A percentile compares a stretch with the other conserved stretches of the same genome.
Evolutionary conservation across 1,140 invertebrate genomes (phyloP).

Genomic region (Nylanderia fulva): DNA sequence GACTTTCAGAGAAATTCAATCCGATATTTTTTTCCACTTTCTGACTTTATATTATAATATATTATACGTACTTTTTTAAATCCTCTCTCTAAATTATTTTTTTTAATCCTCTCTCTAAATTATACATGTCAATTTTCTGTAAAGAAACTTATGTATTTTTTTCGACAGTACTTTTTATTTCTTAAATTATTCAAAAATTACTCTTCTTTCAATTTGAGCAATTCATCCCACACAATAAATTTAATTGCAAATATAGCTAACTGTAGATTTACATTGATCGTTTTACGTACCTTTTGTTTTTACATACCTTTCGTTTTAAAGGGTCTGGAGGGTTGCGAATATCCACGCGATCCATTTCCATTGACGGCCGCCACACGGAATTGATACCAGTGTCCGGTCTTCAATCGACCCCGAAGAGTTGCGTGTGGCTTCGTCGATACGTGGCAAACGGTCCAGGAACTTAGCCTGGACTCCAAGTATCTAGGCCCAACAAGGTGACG

Average conservation of each 20-base stretch:
- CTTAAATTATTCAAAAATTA: neutral
- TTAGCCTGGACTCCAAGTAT: conserved; percentile 85
- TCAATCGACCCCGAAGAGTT: conserved; percentile 87
- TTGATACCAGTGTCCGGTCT: conserved; percentile 91
- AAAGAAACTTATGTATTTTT: too few species aligned
- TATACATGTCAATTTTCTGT: too few species aligned
- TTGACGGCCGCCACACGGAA: conserved; percentile 91
- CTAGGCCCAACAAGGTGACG: conserved; percentile 86
- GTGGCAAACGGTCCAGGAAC: conserved; percentile 85
- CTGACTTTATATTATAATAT: neutral
- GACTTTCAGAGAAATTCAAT: conserved; percentile 39
- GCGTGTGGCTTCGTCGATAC: conserved; percentile 85
- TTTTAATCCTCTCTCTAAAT: too few species aligned
- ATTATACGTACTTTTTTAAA: too few species aligned
- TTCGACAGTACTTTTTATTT: too few species aligned
- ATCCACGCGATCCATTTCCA: conserved; percentile 89
- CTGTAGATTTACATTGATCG: neutral
- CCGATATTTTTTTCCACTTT: conserved; percentile 51
- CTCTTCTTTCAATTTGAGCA: neutral
- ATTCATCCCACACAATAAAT: neutral
- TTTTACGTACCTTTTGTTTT: too few species aligned
- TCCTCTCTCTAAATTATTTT: too few species aligned
- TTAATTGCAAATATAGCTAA: neutral
- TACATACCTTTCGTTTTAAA: conserved; percentile 87
- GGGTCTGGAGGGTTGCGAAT: conserved; percentile 88